Conservation (phyloP, 2,797 vertebrate genomes). For the Mastacembelus armatus region DNA sequence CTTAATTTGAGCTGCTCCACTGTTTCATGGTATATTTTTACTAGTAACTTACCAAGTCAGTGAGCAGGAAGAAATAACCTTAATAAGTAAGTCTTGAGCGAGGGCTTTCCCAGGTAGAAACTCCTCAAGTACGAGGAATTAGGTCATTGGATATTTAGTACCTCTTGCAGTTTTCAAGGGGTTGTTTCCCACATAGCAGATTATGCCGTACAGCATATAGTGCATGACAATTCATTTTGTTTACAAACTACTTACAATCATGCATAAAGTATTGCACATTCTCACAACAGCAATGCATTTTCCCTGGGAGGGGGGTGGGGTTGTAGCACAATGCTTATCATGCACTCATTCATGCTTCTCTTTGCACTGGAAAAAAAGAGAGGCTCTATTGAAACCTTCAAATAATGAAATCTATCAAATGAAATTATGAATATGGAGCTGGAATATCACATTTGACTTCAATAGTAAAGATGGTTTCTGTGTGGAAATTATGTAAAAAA, state of each 20-base stretch:
- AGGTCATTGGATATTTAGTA: constrained; percentile 49
- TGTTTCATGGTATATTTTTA: constrained; percentile 56
- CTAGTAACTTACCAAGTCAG: constrained; percentile 78
- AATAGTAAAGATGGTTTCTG: constrained; percentile 48
- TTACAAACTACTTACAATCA: constrained; percentile 66
- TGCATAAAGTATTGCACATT: constrained; percentile 79
- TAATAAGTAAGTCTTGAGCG: constrained; percentile 56
- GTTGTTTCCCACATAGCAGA: constrained; percentile 59
- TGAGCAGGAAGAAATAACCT: constrained; percentile 55
- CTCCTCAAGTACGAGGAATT: constrained; percentile 46
- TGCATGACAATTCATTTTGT: constrained; percentile 64
- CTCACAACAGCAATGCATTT: constrained; percentile 61
- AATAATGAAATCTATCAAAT: constrained; percentile 68
- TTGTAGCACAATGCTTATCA: constrained; percentile 83
- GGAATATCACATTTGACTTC: constrained; percentile 49
- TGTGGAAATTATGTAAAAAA: constrained; percentile 54
- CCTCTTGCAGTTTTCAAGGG: constrained; percentile 65
- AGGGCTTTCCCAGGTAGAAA: constrained; percentile 48
- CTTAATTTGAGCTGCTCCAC: constrained; percentile 62
- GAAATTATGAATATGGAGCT: constrained; percentile 62
- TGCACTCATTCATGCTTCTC: constrained; percentile 83
- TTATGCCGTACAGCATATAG: constrained; percentile 71
- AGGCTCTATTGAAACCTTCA: constrained; percentile 58
- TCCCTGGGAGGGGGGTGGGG: constrained; percentile 50
- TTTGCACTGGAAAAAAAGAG: constrained; percentile 42